Evolutionary conservation across 2,888 invertebrate genomes (phyloP).

Genomic region (Cantharis nigra): DNA sequence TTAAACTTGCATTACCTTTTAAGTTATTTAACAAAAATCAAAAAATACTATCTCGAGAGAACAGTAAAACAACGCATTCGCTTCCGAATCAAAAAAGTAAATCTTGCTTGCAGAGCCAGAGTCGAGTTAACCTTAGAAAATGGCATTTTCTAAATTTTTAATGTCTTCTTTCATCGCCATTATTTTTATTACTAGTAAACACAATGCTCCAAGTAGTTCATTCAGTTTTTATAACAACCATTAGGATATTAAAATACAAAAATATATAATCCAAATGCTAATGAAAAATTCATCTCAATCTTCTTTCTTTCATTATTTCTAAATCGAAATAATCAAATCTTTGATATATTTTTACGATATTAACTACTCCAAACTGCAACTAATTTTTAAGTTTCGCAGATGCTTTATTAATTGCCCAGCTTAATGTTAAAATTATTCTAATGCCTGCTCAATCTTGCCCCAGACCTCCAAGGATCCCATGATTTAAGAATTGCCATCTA

Average conservation of each 20-base stretch:
- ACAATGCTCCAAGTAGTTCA: not conserved
- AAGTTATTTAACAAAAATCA: not conserved
- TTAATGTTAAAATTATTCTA: no score
- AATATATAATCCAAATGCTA: not conserved
- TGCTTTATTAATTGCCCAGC: no score
- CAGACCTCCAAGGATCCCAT: no score
- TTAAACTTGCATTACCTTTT: not conserved
- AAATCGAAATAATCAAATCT: not conserved
- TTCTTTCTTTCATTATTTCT: not conserved
- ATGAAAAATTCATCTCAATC: not conserved
- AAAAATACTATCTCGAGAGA: conserved; percentile 15
- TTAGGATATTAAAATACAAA: not conserved
- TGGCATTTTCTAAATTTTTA: not conserved
- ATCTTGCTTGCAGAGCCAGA: conserved; percentile 8
- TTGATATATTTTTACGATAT: not conserved
- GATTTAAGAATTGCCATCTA: no score
- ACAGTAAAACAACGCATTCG: conserved; percentile 21
- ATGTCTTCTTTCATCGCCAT: not conserved
- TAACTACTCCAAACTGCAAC: no score
- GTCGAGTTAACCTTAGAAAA: not conserved
- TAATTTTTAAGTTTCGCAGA: no score
- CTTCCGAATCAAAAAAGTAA: conserved; percentile 17
- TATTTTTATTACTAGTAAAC: not conserved
- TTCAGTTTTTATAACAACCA: not conserved
- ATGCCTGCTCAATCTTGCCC: no score